Conservation (phyloP, 1,140 invertebrate species). For the Vanessa tameamea region DNA sequence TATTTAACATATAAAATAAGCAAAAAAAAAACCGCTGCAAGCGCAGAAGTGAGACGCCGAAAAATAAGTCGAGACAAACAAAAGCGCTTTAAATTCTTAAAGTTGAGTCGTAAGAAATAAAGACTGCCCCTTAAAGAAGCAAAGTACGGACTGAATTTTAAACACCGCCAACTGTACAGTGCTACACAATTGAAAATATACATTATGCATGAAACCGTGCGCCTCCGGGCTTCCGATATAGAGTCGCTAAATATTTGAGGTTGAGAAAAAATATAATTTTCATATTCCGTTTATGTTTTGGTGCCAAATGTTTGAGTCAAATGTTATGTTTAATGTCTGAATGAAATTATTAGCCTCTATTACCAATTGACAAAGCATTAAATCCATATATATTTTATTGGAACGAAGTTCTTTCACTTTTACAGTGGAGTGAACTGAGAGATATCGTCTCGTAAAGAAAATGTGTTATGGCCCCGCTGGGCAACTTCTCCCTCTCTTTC, state of each 20-base stretch:
- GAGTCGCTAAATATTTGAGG: conserved; percentile 45
- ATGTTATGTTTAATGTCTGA: background rate
- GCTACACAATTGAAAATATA: conserved; percentile 62
- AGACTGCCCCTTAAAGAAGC: conserved; percentile 35
- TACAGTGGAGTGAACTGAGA: no score
- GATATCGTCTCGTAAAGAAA: no score
- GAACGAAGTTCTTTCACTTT: no score
- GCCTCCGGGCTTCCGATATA: conserved; percentile 46
- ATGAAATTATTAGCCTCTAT: no score
- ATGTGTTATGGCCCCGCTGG: no score
- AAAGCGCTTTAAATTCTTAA: conserved; percentile 29
- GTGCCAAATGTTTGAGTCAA: background rate
- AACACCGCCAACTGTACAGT: conserved; percentile 50
- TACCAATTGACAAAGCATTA: no score
- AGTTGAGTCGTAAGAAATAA: conserved; percentile 36
- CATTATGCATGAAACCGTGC: conserved; percentile 58
- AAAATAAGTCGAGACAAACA: conserved; percentile 23
- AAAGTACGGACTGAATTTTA: conserved; percentile 54
- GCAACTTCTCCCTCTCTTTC: no score
- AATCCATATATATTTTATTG: no score
- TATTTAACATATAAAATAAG: background rate
- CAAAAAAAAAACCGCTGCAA: conserved; percentile 8
- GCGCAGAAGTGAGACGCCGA: conserved; percentile 15
- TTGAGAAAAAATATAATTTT: conserved; percentile 37
- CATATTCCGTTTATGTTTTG: background rate